Base-by-base conservation (phyloP, 2,888 invertebrate species). In the Tetrapedia diversipes region DNA sequence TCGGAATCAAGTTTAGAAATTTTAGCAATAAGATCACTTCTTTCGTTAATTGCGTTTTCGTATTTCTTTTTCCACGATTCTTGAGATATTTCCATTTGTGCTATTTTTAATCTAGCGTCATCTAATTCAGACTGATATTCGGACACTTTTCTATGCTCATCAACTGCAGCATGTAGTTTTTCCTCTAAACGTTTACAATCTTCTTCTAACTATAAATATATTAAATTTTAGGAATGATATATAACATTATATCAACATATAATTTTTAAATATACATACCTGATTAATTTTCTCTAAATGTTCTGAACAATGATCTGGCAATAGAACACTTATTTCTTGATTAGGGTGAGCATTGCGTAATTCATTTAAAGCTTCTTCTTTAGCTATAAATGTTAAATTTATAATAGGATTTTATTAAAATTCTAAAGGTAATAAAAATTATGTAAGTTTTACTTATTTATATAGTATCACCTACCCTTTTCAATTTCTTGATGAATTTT, bases 401-500 rank as follows among this genome's bases (percentile, higher is more conserved):
- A 47, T 39, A 14, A 19, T 16, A 19, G 27, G 22, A 1, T 4
- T 27, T 59, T 43, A 27, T 24, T 29, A 0, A 22, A 54, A 11
- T 41, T 32, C 14, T 27, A 41, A 27, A 7, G 11, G 3, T 11
- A 22, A 53, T 19, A 24, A 34, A 32, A 49, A 29, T n/a, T 4
- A 57, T 45, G 6, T n/a, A 39, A 16, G n/a, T 19, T 11, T 39
- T 65, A 41, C 27, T 54, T 4, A 39, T 51, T 54, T 22, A 19
- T 1, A 49, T 0, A 16, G 41, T 34, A 60, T 53, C 16, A 69
- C 66, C 69, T 81, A 90, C 90, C 89, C 81, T 82, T 87, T 75
- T 91, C 90, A 60, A 91, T 91, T 73, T 90, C 90, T 22, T 79
- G 82, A 64, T 89, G 87, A 80, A 90, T 89, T 51, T 86, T 89